Evolutionary conservation across 30 jellyfish, hydroid and myxozoan genomes (phyloP).

Genomic region (Phacellophora camtschatica): DNA sequence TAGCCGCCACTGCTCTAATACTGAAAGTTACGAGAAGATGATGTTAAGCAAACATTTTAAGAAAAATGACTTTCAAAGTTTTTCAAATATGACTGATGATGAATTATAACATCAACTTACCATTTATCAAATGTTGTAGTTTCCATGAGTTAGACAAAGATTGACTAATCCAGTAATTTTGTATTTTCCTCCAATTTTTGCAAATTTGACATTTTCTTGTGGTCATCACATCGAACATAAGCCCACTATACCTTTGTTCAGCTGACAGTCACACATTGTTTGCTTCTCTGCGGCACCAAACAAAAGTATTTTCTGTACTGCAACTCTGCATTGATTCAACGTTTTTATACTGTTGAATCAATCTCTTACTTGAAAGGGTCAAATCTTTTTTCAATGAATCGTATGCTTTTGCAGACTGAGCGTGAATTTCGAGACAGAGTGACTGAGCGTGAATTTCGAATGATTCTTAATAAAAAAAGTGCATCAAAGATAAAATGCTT

Average conservation of each 20-base stretch:
- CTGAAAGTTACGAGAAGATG: too few species aligned
- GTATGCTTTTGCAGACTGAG: not conserved
- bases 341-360: not conserved
- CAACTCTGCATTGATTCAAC: not conserved
- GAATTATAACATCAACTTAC: not conserved
- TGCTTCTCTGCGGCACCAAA: not conserved
- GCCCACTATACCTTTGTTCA: not conserved
- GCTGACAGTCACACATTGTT: not conserved
- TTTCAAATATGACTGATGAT: not conserved
- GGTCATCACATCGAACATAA: not conserved
- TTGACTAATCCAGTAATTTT: not conserved
- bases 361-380: not conserved
- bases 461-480: not conserved
- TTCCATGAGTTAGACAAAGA: not conserved
- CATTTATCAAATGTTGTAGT: not conserved
- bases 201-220: not conserved
- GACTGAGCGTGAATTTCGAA: not conserved
- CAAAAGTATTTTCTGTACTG: not conserved
- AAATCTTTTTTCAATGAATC: not conserved
- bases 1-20: too few species aligned
- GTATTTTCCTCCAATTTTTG: not conserved
- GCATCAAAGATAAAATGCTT: not conserved
- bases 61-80: not conserved
- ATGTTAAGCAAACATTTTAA: too few species aligned
- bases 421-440: not conserved